Evolutionary conservation across 2,113 vertebrate species (phyloP), one percentile per base, ranked within the genome.

Genomic region (Pardalotus punctatus): DNA sequence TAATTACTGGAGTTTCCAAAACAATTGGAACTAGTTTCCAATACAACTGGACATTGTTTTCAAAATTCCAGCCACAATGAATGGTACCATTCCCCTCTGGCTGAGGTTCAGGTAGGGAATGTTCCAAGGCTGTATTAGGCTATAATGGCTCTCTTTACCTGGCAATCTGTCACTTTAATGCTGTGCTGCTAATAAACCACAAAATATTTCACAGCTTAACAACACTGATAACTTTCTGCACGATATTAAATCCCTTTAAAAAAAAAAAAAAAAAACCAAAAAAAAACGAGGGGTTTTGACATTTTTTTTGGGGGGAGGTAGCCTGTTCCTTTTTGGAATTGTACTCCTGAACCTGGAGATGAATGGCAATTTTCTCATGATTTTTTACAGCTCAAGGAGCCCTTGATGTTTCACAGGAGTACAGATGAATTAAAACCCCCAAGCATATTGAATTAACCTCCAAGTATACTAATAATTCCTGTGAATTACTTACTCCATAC

Each of bases 401-500:
- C 11, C 23, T 43, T 22, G 8, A 22, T 62, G 14, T 66, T 91
- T 79, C 28, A 18, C 31, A n/a, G 24, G 10, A 53, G 14, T 57
- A 66, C 1, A 58, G 19, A 36, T 16, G 0, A 82, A 62, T 53
- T 69, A 9, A 77, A 86, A 14, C 22, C 22, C 18, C 5, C 8
- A 28, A 69, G 19, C 11, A 33, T 15, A 60, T 50, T 3, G 4
- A 69, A 69, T 69, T 69, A 28, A 36, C 38, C 22, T 43, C 33
- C 14, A 61, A 38, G 14, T n/a, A n/a, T 45, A 28, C 33, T 45
- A 76, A 47, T 48, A 56, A 56, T n/a, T 80, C 15, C 11, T 13
- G 22, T 54, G 11, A 77, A 81, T 0, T 0, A n/a, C 11, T 72
- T 23, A 16, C 9, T 40, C 27, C 19, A 9, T 60, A 14, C 20